These are phyloP conservation scores for Channallabes apus DNA, from an alignment of 2,797 vertebrate genomes.

Conservation along the genomic window DNA sequence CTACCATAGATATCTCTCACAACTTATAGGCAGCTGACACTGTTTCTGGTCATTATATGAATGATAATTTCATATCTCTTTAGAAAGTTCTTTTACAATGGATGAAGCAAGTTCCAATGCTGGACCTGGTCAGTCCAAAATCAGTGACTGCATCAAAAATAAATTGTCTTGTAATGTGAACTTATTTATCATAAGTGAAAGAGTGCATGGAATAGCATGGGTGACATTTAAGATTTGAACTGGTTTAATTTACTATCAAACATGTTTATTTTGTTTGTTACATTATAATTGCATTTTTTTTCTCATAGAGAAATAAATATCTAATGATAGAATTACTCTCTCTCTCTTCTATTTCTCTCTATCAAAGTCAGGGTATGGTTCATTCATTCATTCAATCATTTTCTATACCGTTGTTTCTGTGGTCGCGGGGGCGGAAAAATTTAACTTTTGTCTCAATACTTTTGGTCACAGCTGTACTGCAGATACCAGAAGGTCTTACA, in stretches of 20 bases:
- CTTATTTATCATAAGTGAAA: conserved; percentile 65
- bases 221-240: conserved; percentile 37
- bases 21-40: conserved; percentile 63
- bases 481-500: not conserved
- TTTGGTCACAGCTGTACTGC: too few species aligned
- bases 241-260: not conserved
- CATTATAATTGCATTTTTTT: too few species aligned
- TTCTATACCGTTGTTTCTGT: too few species aligned
- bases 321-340: too few species aligned
- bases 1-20: conserved; percentile 67
- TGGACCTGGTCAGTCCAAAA: conserved; percentile 70
- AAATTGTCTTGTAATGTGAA: conserved; percentile 70
- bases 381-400: too few species aligned
- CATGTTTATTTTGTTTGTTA: too few species aligned
- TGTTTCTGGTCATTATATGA: conserved; percentile 66
- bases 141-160: conserved; percentile 71
- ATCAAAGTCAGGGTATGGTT: too few species aligned
- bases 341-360: too few species aligned
- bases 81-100: conserved; percentile 75
- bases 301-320: not conserved
- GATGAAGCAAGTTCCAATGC: conserved; percentile 67
- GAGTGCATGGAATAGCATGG: conserved; percentile 17
- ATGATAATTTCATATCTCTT: conserved; percentile 73
- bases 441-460: too few species aligned
- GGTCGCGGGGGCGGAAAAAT: too few species aligned